Conservation (phyloP, 2,113 vertebrate species). For the Grammatotria lemairii region DNA sequence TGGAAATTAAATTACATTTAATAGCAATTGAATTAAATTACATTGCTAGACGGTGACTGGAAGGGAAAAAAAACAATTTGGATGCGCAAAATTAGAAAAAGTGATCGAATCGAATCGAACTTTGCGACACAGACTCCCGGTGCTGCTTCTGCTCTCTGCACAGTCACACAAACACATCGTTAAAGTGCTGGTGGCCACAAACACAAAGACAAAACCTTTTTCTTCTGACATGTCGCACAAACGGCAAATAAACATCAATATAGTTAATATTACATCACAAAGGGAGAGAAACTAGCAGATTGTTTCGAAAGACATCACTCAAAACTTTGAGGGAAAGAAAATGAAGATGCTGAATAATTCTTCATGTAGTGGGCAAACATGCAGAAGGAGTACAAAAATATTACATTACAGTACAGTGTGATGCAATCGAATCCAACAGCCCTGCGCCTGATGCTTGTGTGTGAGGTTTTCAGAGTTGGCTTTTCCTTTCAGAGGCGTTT, state of each 20-base stretch:
- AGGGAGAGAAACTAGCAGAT: not conserved
- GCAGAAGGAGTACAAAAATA: not conserved
- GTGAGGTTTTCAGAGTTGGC: not conserved
- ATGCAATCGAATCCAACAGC: not conserved
- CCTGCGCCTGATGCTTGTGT: not conserved
- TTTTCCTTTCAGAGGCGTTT: not conserved
- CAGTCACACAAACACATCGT: not conserved
- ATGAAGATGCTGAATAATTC: not conserved
- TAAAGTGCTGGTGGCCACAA: conserved; percentile 13
- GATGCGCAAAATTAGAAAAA: not conserved
- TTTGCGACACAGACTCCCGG: not conserved
- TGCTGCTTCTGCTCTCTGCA: not conserved
- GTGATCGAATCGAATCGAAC: not conserved
- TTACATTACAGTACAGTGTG: not conserved
- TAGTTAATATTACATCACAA: not conserved
- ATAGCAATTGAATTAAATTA: not conserved
- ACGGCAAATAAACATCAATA: not conserved
- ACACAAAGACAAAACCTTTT: not conserved
- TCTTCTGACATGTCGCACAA: not conserved
- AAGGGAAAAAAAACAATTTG: rapidly evolving
- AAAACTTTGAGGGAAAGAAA: not conserved
- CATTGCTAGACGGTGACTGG: rapidly evolving
- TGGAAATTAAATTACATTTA: not conserved
- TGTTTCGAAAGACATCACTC: not conserved
- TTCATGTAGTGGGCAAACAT: not conserved